Evolutionary conservation across 2,888 invertebrate genomes (phyloP), one percentile per base, ranked within the genome.

Genomic region (Spisula solida): DNA sequence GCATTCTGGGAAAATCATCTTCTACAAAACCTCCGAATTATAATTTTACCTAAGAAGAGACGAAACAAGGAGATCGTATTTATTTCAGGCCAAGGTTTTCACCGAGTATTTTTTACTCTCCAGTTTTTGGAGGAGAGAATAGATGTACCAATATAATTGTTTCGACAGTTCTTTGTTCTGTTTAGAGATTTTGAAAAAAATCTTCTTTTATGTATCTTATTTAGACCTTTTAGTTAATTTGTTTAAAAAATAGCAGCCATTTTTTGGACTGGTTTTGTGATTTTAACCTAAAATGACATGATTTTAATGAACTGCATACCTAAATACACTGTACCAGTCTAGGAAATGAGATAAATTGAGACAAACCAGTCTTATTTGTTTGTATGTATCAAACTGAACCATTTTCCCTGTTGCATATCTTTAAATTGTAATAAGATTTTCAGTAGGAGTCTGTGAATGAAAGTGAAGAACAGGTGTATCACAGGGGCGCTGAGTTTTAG

Each of bases 281-380:
- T 66, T 66, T 66, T 66, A 25, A 66, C 25, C 8, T n/a, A 25
- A 25, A 66, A 10, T 66, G 60, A 66, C 60, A 66, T 8, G 25
- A 66, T 66, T 66, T 66, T 66, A 66, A 66, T 66, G 25, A 66
- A 66, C n/a, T 66, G 60, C n/a, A 66, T 66, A 66, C 56, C 56
- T 56, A 41, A 41, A 41, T 41, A 41, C 41, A 41, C 8, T 56
- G n/a, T 56, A 56, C 60, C 60, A 25, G 60, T 66, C 60, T 66
- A 41, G 4, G n/a, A 66, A 25, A 66, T 78, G 31, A 78, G 41
- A 78, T 78, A 78, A 41, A 20, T 78, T 16, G 78, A 41, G 47
- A 78, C 78, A 34, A 78, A 34, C 18, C 12, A 31, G 34, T 78
- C 31, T n/a, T 20, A 31, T 78, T 78, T 78, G 47, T 78, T 47